Base-by-base conservation (phyloP, 2,888 invertebrate species). In the Stenurella melanura region DNA sequence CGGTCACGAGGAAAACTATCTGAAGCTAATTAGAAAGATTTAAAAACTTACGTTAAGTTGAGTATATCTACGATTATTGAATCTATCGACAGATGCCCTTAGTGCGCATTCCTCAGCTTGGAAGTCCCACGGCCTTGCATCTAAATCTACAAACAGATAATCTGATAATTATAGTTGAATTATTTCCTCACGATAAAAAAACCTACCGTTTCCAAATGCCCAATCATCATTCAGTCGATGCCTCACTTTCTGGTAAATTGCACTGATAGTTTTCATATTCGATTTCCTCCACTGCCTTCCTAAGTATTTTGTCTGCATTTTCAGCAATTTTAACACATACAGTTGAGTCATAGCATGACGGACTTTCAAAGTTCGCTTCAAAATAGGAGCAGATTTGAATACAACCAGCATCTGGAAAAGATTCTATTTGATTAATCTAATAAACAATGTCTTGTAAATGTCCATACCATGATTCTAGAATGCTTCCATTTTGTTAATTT, bases 401-500 rank as follows among this genome's bases (percentile, higher is more conserved):
- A 99, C 98, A 56, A 99, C 99, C 83, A 99, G 91, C 98, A 99
- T 99, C 91, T 91, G 77, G 56, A 85, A 85, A 17, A 80, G 66
- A 76, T 64, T 6, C 68, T 30, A 71, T n/a, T 64, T 11, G 9
- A 54, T 50, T 19, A 57, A 34, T 21, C 54, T 30, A 0, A 18
- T 54, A 63, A 60, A n/a, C 18, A 38, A 50, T 15, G 12, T 38
- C 17, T n/a, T 6, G 50, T n/a, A 70, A 12, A 10, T 61, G 19
- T 34, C 30, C 76, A 86, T 87, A 92, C 92, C 97, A 97, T 97
- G 78, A 97, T 97, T 82, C 99, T 93, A 18, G 99, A 98, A 90
- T 98, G 98, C 89, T 99, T 99, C 97, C 99, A 98, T 90, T 99
- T 99, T 56, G 98, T 99, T 75, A 99, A 91, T 91, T 99, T 99